Evolutionary conservation across 2,797 vertebrate genomes (phyloP).

Genomic region (Numenius phaeopus): DNA sequence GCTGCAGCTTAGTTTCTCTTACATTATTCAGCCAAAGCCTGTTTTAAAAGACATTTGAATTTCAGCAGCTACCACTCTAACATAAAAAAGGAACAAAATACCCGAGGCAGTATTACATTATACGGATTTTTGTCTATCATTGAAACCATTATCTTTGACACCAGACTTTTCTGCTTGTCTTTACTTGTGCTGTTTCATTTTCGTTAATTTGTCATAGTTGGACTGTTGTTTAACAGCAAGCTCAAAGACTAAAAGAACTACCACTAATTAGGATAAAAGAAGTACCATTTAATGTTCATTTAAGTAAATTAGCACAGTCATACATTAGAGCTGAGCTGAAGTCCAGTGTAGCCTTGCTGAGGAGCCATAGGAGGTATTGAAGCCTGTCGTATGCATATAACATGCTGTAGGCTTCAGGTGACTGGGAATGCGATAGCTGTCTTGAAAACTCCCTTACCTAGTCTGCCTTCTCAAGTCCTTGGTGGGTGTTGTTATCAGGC

Average conservation of each 20-base stretch:
- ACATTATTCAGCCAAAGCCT: not conserved
- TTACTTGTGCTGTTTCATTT: not conserved
- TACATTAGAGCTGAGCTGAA: not conserved
- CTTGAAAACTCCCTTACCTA: not conserved
- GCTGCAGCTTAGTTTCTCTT: not conserved
- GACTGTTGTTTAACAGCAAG: not conserved
- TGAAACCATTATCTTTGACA: not conserved
- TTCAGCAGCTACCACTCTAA: not conserved
- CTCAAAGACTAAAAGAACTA: not conserved
- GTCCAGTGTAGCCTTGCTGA: not conserved
- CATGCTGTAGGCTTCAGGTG: not conserved
- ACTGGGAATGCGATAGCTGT: accelerated
- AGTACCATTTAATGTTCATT: not conserved
- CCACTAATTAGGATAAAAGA: not conserved
- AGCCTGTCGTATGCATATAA: not conserved
- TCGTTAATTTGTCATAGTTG: not conserved
- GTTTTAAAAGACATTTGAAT: not conserved
- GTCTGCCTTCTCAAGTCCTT: not conserved
- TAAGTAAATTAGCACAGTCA: not conserved
- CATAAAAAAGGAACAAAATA: not conserved
- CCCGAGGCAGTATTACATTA: not conserved
- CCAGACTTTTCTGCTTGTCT: not conserved
- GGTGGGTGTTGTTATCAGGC: not conserved
- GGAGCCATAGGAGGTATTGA: not conserved
- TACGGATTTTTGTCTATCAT: not conserved